Evolutionary conservation across 2,113 vertebrate genomes (phyloP).

Genomic region (Vidua chalybeata): DNA sequence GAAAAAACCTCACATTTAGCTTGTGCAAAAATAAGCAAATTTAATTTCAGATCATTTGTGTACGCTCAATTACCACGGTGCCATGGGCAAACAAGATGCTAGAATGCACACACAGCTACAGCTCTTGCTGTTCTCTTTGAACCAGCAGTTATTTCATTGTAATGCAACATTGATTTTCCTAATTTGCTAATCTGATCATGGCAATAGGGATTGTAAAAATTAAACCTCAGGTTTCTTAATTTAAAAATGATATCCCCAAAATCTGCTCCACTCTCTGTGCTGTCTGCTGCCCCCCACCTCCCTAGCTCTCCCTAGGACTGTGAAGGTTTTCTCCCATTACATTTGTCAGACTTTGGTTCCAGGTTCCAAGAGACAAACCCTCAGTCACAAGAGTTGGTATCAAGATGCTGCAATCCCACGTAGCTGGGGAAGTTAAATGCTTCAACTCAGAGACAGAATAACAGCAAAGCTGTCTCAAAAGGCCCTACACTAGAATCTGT

Average conservation of each 20-base stretch:
- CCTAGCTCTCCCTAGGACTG: not conserved
- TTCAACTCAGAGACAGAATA: not conserved
- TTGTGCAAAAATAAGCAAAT: not conserved
- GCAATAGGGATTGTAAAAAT: not conserved
- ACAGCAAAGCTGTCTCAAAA: not conserved
- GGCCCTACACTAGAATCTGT: not conserved
- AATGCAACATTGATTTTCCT: not conserved
- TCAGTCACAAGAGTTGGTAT: not conserved
- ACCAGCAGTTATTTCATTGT: not conserved
- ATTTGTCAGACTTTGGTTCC: not conserved
- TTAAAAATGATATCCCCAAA: not conserved
- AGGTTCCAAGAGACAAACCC: not conserved
- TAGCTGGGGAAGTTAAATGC: not conserved
- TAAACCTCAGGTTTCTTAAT: not conserved
- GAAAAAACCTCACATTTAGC: not conserved
- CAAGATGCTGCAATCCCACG: not conserved
- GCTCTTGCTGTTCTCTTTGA: not conserved
- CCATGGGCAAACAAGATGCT: not conserved
- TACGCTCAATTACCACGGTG: not conserved
- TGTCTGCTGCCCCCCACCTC: no score
- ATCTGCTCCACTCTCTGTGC: rapidly evolving
- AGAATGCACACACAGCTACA: not conserved
- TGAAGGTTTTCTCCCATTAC: not conserved
- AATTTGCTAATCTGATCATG: not conserved
- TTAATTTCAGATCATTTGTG: not conserved